Conservation (phyloP, 2,113 vertebrate genomes). For the Glaucidium brasilianum region DNA sequence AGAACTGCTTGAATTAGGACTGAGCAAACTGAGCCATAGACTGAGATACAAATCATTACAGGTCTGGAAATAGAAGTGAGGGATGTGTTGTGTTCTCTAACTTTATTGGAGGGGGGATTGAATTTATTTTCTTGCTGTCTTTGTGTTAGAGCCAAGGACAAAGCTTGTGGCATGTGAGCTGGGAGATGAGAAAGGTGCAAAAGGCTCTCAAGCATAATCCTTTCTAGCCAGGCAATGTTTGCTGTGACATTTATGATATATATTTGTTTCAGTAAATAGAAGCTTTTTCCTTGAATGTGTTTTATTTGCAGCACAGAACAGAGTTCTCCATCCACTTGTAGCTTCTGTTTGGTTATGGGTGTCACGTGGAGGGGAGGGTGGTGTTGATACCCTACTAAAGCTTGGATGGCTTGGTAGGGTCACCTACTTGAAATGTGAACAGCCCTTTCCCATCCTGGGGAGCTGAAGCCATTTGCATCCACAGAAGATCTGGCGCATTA, state of each 20-base stretch:
- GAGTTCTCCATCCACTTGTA: neutral
- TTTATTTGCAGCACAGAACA: neutral
- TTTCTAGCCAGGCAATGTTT: neutral
- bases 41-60: neutral
- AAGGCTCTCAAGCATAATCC: neutral
- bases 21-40: neutral
- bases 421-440: neutral
- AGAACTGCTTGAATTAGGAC: neutral
- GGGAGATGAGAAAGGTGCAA: neutral
- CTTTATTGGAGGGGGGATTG: neutral
- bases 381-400: neutral
- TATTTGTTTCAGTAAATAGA: neutral
- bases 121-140: neutral
- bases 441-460: neutral
- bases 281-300: neutral
- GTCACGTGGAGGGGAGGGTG: accelerated
- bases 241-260: neutral
- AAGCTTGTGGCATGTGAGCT: neutral
- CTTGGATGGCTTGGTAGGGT: neutral
- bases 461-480: neutral
- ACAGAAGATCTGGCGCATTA: accelerated
- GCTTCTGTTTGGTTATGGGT: neutral
- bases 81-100: neutral
- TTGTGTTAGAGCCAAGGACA: neutral
- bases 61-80: neutral